A percentile compares a stretch with the other conserved stretches of the same genome.
These are phyloP conservation scores for Thryonomys swinderianus DNA, from an alignment of 2,113 vertebrate species.

Conservation along the genomic window DNA sequence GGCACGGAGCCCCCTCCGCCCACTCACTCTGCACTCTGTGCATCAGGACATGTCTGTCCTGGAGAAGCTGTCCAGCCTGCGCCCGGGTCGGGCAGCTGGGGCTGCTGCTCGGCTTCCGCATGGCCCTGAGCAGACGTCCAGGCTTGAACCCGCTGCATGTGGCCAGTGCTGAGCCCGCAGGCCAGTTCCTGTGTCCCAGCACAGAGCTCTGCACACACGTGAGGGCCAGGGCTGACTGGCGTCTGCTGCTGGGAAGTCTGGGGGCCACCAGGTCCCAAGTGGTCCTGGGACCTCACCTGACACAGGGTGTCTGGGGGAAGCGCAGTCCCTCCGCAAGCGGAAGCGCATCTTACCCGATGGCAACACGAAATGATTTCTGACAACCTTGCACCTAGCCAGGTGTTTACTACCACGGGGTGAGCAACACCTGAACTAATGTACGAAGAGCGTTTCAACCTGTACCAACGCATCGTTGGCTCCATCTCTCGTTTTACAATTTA, in stretches of 20 bases:
- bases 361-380: not conserved
- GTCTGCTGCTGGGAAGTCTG: not conserved
- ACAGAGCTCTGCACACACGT: fast-evolving
- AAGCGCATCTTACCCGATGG: not conserved
- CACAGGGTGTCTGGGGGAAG: not conserved
- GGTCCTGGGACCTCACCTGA: not conserved
- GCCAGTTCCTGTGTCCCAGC: not conserved
- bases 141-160: not conserved
- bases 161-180: not conserved
- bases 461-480: not conserved
- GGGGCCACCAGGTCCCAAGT: not conserved
- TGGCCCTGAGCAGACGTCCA: fast-evolving
- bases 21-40: not conserved
- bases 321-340: not conserved
- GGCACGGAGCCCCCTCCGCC: fast-evolving
- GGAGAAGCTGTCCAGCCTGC: not conserved
- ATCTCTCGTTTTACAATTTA: not conserved
- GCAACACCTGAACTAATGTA: not conserved
- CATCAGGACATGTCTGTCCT: not conserved
- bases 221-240: no score
- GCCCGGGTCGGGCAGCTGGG: not conserved
- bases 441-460: not conserved
- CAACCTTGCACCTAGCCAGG: not conserved
- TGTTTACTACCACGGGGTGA: not conserved
- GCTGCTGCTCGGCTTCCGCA: not conserved